Base-by-base conservation (phyloP, 1,140 invertebrate species). In the Aphelenchoides avenae region DNA sequence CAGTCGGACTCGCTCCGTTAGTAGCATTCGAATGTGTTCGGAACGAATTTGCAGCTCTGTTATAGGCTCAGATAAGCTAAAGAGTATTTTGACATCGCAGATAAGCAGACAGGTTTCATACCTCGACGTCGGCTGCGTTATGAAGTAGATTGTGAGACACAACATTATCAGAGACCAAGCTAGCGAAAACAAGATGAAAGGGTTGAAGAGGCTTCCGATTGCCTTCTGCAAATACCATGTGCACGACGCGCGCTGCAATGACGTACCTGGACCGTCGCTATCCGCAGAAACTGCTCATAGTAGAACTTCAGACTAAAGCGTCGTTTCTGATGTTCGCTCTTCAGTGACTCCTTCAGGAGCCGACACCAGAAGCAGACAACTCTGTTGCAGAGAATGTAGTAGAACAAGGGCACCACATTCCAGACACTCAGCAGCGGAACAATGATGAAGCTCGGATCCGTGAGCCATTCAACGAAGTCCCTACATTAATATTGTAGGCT, bases 211-310 rank as follows among this genome's bases (percentile, higher is more conserved):
- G 24, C 68, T 48, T 7, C 69, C 69, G 24, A 73, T 60, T 1
- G 61, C 41, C 54, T 73, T 67, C 68, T 70, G 41, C 41, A 71
- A 27, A 11, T n/a, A 9, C 2, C 68, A 52, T 41, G 57, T 52
- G 9, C 47, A 18, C n/a, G 29, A 52, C 15, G 43, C 11, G 9
- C 22, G 11, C 13, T 41, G 26, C 7, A 11, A 48, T 3, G 57
- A 57, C 34, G 40, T 20, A 69, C 66, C 52, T 71, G 68, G 11
- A 71, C 41, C 20, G 41, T 52, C 9, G 69, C 66, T 29, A 71
- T 73, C 18, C 70, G 22, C 26, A 74, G 41, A 54, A 71, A 71
- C 39, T 71, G 69, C 33, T 71, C 66, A 43, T 71, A 71, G 57
- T 72, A 71, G 39, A 71, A 71, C 44, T 73, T 73, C 20, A 71